These are phyloP conservation scores for Zaprionus obscuricornis DNA, from an alignment of 2,888 invertebrate species.

Conservation along the genomic window DNA sequence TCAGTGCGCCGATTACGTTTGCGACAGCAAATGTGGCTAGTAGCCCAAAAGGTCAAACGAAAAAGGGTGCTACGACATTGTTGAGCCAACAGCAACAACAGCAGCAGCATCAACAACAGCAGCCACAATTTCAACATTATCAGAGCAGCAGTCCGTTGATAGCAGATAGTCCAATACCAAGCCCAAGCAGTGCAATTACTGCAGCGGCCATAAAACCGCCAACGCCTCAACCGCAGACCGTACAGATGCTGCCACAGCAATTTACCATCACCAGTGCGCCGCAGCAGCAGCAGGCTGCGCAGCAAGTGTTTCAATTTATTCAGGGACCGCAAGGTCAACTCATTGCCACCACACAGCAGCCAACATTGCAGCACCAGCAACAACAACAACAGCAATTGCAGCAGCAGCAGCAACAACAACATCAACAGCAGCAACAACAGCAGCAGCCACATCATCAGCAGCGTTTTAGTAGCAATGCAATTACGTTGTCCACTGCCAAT, in stretches of 20 bases:
- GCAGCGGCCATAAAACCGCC: conserved; percentile 82
- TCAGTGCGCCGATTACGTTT: conserved; percentile 82
- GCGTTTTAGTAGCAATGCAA: conserved; percentile 66
- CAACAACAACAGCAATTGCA: conserved; percentile 46
- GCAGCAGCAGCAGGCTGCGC: conserved; percentile 68
- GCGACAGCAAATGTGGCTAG: conserved; percentile 83
- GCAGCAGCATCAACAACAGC: conserved; percentile 72
- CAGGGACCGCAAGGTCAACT: conserved; percentile 81
- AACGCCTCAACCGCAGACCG: conserved; percentile 82
- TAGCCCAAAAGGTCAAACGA: conserved; percentile 84
- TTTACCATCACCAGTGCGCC: conserved; percentile 71
- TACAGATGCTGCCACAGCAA: conserved; percentile 82
- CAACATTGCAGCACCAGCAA: conserved; percentile 34
- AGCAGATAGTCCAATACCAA: conserved; percentile 83
- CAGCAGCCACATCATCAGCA: conserved; percentile 50
- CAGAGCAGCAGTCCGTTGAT: conserved; percentile 83
- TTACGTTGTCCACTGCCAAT: conserved; percentile 50
- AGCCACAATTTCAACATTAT: conserved; percentile 79
- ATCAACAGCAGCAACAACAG: conserved; percentile 42
- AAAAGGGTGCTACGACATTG: conserved; percentile 78
- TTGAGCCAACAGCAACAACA: conserved; percentile 68
- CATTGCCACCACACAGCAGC: conserved; percentile 68
- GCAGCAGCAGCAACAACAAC: conserved; percentile 50
- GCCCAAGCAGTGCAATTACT: conserved; percentile 81
- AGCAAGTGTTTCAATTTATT: conserved; percentile 80